A percentile compares a stretch with the other conserved stretches of the same genome.
Conservation (phyloP, 2,888 invertebrate species). For the Drosophila longiperda region DNA sequence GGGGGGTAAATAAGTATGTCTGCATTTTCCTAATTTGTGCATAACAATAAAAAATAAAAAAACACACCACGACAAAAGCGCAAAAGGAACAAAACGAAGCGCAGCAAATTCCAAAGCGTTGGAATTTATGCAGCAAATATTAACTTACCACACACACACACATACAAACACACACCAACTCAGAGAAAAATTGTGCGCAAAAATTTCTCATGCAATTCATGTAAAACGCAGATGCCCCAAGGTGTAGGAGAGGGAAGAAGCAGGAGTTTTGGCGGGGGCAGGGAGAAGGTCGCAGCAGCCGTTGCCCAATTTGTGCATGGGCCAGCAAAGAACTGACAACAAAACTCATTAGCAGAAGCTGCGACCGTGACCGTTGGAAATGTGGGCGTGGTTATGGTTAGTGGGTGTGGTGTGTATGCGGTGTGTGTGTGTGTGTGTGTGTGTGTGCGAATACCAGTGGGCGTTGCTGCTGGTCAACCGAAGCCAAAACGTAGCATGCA, state of each 20-base stretch:
- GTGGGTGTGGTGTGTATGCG: not conserved
- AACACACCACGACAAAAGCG: constrained; percentile 44
- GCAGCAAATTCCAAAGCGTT: constrained; percentile 68
- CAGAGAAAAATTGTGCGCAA: constrained; percentile 46
- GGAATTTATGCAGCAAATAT: constrained; percentile 79
- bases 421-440: constrained; percentile 5
- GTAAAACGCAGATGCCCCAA: constrained; percentile 34
- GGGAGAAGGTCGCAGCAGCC: constrained; percentile 38
- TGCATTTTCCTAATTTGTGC: constrained; percentile 72
- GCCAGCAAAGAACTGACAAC: constrained; percentile 70
- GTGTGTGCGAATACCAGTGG: constrained; percentile 30
- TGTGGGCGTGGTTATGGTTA: constrained; percentile 48
- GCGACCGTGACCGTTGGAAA: constrained; percentile 71
- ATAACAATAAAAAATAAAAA: constrained; percentile 58
- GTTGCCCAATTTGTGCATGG: constrained; percentile 68
- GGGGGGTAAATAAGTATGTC: constrained; percentile 15
- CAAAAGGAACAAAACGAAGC: constrained; percentile 57
- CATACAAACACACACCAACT: constrained; percentile 31
- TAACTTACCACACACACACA: constrained; percentile 68
- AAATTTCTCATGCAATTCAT: constrained; percentile 57
- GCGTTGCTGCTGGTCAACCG: constrained; percentile 67
- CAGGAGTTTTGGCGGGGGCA: not conserved
- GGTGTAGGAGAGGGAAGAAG: not conserved
- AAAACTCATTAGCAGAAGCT: constrained; percentile 79
- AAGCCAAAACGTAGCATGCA: constrained; percentile 72